These are phyloP conservation scores for Valencia hispanica DNA, from an alignment of 2,797 vertebrate genomes.

Conservation along the genomic window DNA sequence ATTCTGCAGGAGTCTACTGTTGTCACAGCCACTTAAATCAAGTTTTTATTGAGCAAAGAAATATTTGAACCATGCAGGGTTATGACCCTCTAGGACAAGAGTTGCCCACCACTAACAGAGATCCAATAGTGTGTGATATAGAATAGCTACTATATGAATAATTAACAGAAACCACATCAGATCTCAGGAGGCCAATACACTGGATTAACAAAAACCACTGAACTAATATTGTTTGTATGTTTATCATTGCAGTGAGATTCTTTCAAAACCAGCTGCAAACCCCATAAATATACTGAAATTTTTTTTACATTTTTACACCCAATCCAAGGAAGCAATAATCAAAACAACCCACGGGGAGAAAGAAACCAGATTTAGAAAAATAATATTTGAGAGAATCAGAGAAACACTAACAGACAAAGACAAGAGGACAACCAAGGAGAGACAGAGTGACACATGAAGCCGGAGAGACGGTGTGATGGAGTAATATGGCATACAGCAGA, in stretches of 20 bases:
- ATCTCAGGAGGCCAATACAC: conserved; percentile 22
- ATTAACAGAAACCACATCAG: conserved; percentile 10
- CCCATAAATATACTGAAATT: conserved; percentile 45
- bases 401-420: conserved; percentile 33
- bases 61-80: neutral
- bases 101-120: neutral
- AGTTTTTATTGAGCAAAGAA: neutral
- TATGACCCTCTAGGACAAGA: neutral
- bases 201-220: conserved; percentile 25
- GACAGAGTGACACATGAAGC: conserved; percentile 73
- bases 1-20: neutral
- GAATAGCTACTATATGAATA: conserved; percentile 1
- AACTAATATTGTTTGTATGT: conserved; percentile 44
- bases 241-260: conserved; percentile 26
- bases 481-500: conserved; percentile 78
- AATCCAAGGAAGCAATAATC: conserved; percentile 44
- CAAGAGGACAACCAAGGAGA: conserved; percentile 59
- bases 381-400: conserved; percentile 12
- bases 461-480: conserved; percentile 75
- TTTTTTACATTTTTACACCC: conserved; percentile 33
- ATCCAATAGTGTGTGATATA: neutral
- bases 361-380: conserved; percentile 30
- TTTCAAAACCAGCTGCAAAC: conserved; percentile 32
- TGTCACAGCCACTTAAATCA: no score
- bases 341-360: conserved; percentile 14